Conservation (phyloP, 2,797 vertebrate genomes). For the Nyctalus aviator region DNA sequence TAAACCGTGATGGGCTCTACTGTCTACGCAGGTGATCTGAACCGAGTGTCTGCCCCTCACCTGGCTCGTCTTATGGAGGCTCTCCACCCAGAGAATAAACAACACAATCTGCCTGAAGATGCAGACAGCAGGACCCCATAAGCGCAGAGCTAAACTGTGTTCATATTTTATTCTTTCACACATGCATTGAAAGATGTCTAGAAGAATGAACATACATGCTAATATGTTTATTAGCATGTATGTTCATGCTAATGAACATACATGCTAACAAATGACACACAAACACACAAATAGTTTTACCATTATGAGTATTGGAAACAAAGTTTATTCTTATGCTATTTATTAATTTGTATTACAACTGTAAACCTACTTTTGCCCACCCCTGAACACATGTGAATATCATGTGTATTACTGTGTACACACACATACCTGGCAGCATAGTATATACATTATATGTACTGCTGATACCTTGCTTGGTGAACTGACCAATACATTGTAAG, state of each 20-base stretch:
- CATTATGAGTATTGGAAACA: neutral
- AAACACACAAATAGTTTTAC: neutral
- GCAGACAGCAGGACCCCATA: neutral
- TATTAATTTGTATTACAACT: neutral
- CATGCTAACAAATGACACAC: neutral
- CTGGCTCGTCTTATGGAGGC: neutral
- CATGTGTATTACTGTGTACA: neutral
- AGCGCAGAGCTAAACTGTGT: neutral
- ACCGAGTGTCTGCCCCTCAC: too few relatives aligned
- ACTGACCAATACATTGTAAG: neutral
- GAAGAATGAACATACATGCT: neutral
- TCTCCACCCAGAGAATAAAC: neutral
- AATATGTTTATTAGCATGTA: neutral
- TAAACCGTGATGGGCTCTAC: accelerated
- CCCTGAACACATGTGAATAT: neutral
- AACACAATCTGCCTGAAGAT: neutral
- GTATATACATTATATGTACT: neutral
- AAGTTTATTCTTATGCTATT: neutral
- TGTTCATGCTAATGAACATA: too few relatives aligned
- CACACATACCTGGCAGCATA: too few relatives aligned
- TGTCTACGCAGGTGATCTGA: neutral
- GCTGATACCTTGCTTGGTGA: neutral
- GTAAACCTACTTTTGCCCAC: neutral
- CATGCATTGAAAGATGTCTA: neutral
- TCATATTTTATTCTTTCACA: neutral